Conservation (phyloP, 2,797 vertebrate species). For the Enteromius unitaeniatus region DNA sequence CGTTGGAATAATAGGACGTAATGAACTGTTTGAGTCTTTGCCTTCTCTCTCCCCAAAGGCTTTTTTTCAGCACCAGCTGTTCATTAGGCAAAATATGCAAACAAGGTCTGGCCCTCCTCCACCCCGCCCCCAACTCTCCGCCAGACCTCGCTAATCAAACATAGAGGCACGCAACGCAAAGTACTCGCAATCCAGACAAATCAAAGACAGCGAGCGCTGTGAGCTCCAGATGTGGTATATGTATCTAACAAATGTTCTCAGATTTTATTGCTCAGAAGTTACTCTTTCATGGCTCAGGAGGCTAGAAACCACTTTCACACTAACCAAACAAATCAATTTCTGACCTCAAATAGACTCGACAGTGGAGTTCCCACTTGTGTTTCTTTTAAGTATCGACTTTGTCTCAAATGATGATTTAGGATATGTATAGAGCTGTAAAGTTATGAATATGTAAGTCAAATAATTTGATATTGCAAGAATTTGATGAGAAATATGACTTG, state of each 20-base stretch:
- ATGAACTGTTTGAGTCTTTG: conserved; percentile 81
- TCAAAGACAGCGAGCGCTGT: conserved; percentile 20
- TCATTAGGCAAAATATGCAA: conserved; percentile 91
- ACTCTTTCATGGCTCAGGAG: conserved; percentile 2
- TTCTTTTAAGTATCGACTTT: not conserved
- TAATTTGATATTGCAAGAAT: not conserved
- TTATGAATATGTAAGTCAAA: not conserved
- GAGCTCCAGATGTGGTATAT: conserved; percentile 19
- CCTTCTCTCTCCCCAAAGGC: conserved; percentile 69
- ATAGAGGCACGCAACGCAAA: conserved; percentile 15
- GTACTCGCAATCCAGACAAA: conserved; percentile 28
- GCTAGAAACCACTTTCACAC: not conserved
- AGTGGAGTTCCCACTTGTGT: not conserved
- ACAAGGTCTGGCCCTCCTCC: conserved; percentile 71
- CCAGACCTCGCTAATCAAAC: conserved; percentile 59
- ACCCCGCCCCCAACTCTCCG: conserved; percentile 58
- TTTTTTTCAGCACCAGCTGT: conserved; percentile 79
- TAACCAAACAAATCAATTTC: not conserved
- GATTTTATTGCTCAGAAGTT: not conserved
- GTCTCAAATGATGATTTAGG: not conserved
- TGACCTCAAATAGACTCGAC: not conserved
- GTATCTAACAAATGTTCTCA: not conserved
- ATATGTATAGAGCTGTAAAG: not conserved
- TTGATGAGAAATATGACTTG: not conserved
- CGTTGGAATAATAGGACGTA: conserved; percentile 86